phyloP scores from a whole-genome alignment of 1,140 invertebrate genomes.

The Drosophila pruinosa region DNA sequence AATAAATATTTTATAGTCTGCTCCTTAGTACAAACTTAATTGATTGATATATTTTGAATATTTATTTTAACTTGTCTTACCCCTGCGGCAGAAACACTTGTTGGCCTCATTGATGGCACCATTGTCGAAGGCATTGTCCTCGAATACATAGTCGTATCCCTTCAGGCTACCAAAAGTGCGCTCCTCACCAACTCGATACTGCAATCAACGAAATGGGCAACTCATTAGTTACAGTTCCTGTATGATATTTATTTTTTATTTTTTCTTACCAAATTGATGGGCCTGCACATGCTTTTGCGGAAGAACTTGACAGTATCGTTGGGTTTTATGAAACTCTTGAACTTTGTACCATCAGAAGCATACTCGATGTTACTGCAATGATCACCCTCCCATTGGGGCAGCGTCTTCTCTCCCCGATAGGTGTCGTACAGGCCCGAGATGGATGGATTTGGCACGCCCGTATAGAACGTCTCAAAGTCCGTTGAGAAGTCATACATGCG shows the following conservation, averaged over 20 bases:
- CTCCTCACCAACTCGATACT: slow-evolving; percentile 86
- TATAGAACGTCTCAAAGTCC: slow-evolving; percentile 91
- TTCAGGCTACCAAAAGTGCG: slow-evolving; percentile 84
- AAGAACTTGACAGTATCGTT: slow-evolving; percentile 90
- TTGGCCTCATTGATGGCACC: slow-evolving; percentile 88
- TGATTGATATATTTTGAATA: neutral
- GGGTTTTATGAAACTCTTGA: slow-evolving; percentile 87
- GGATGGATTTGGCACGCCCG: slow-evolving; percentile 86
- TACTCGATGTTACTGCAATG: slow-evolving; percentile 90
- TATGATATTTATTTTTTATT: neutral
- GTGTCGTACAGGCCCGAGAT: slow-evolving; percentile 89
- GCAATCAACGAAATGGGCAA: slow-evolving; percentile 56
- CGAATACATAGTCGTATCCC: slow-evolving; percentile 88
- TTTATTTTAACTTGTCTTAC: slow-evolving; percentile 61
- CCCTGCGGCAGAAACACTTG: slow-evolving; percentile 90
- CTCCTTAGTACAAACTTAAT: neutral
- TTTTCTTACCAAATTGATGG: slow-evolving; percentile 87
- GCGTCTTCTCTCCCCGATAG: slow-evolving; percentile 87
- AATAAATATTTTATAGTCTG: neutral
- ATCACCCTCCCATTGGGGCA: slow-evolving; percentile 89
- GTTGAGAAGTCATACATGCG: slow-evolving; percentile 93
- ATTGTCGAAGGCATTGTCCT: slow-evolving; percentile 90
- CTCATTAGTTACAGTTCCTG: neutral
- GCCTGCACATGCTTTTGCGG: slow-evolving; percentile 91
- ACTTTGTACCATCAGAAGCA: slow-evolving; percentile 94